These are phyloP conservation scores for Cheilosia grossa DNA, from an alignment of 2,888 invertebrate genomes.

Conservation along the genomic window DNA sequence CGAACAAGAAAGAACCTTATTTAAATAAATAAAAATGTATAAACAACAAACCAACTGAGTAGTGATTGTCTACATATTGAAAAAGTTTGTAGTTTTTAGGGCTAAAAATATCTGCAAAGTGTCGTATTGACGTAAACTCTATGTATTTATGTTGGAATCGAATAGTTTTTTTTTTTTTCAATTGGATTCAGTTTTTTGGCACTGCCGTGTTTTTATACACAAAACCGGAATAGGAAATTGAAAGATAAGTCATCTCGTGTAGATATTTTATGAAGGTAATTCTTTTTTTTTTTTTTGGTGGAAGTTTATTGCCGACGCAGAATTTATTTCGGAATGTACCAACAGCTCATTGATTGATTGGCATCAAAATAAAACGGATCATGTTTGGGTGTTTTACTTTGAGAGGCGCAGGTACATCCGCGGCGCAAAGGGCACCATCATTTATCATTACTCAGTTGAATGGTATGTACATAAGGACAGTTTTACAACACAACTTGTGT, in stretches of 20 bases:
- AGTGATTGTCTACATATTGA: background rate
- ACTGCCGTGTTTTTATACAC: background rate
- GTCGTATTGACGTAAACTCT: slow-evolving; percentile 9
- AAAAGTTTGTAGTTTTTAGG: background rate
- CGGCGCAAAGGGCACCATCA: no score
- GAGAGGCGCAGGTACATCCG: no score
- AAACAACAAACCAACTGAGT: background rate
- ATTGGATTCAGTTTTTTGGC: slow-evolving; percentile 3
- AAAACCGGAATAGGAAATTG: background rate
- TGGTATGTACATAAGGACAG: no score
- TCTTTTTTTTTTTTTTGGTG: background rate
- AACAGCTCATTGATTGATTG: background rate
- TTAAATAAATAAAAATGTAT: slow-evolving; percentile 1
- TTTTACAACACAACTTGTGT: no score
- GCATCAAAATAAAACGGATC: background rate
- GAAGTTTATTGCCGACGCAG: background rate
- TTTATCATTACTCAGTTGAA: no score
- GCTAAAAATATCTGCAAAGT: slow-evolving; percentile 10
- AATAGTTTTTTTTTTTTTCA: background rate
- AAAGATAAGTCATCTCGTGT: background rate
- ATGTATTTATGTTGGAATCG: slow-evolving; percentile 12
- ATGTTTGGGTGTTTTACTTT: background rate
- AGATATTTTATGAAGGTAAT: background rate
- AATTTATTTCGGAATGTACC: background rate
- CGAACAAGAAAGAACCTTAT: background rate